A percentile compares a stretch with the other conserved stretches of the same genome.
phyloP scores from a whole-genome alignment of 2,797 vertebrate species.

The Platalea minor region DNA sequence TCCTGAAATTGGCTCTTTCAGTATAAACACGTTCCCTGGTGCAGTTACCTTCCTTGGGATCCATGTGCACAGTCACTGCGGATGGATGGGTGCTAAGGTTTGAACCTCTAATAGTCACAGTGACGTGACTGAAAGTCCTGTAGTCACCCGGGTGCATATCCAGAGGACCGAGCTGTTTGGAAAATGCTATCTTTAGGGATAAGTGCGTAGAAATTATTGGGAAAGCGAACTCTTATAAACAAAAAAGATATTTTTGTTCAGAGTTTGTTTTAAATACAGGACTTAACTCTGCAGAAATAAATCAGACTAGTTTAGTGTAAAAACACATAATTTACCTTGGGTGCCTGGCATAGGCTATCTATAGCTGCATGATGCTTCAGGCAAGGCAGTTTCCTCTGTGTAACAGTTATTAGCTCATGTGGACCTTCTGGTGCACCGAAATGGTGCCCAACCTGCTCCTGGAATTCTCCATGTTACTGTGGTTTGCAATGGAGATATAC shows the following conservation, averaged over 20 bases:
- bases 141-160: not conserved
- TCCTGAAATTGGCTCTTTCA: not conserved
- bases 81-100: not conserved
- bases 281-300: not conserved
- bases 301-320: not conserved
- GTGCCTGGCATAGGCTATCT: not conserved
- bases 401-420: fast-evolving
- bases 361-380: not conserved
- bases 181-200: not conserved
- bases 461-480: not conserved
- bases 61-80: fast-evolving
- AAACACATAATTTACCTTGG: not conserved
- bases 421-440: not conserved
- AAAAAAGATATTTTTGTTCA: not conserved
- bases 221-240: not conserved
- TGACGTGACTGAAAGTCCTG: not conserved
- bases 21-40: not conserved
- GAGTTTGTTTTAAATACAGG: not conserved
- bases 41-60: not conserved
- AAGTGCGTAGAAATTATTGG: not conserved
- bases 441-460: not conserved
- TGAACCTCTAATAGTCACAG: not conserved
- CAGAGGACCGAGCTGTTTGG: not conserved
- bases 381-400: not conserved
- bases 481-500: not conserved